Conservation (phyloP, 2,888 invertebrate species). For the Cryptocheilus praepositus region DNA sequence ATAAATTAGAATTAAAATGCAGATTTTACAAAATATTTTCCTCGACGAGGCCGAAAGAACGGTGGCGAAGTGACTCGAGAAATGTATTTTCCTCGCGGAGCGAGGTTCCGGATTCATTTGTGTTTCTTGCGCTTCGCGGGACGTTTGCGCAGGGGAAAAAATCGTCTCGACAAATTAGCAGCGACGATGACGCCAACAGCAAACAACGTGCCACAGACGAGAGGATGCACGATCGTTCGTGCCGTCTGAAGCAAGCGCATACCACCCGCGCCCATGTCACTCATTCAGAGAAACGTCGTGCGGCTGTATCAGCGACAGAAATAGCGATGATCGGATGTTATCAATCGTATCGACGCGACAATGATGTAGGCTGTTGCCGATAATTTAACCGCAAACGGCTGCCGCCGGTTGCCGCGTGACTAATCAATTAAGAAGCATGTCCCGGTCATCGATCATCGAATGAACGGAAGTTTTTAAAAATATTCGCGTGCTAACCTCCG, state of each 20-base stretch:
- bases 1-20: conserved; percentile 64
- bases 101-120: not conserved
- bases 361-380: conserved; percentile 16
- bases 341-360: conserved; percentile 52
- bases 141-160: no score
- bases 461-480: not conserved
- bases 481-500: no score
- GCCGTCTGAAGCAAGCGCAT: no score
- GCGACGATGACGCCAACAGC: no score
- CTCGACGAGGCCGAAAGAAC: conserved; percentile 33
- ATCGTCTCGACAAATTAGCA: no score
- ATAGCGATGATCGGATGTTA: conserved; percentile 52
- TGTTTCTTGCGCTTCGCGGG: no score
- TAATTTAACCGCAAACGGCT: conserved; percentile 42
- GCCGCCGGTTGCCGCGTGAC: conserved; percentile 17
- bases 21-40: conserved; percentile 60
- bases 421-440: conserved; percentile 34
- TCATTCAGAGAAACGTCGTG: conserved; percentile 14
- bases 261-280: not conserved
- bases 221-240: no score
- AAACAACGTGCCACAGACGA: no score
- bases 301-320: conserved; percentile 54
- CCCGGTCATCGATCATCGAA: conserved; percentile 6
- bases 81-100: conserved; percentile 6
- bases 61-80: conserved; percentile 17